A percentile compares a stretch with the other conserved stretches of the same genome.
These are phyloP conservation scores for Morinoia aosen DNA, from an alignment of 2,888 invertebrate species.

Conservation along the genomic window DNA sequence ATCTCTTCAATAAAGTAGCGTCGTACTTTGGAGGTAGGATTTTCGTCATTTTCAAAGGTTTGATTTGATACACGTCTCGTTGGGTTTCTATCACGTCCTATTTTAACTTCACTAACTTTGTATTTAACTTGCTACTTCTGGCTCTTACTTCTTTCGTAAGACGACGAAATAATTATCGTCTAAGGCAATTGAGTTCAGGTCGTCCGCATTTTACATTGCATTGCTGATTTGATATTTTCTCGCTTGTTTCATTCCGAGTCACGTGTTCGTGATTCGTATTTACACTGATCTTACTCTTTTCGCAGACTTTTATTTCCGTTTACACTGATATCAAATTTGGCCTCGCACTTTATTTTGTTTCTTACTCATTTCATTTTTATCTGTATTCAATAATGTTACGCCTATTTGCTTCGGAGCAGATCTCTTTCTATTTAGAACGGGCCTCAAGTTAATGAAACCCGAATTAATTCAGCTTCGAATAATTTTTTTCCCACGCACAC, in stretches of 20 bases:
- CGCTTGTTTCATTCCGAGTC: background rate
- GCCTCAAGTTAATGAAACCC: background rate
- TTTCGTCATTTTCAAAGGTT: background rate
- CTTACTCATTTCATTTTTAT: too few relatives aligned
- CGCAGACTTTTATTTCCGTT: background rate
- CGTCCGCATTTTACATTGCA: background rate
- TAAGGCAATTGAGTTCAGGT: background rate
- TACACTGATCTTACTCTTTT: background rate
- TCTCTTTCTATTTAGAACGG: background rate
- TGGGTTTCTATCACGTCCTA: background rate
- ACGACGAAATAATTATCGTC: background rate
- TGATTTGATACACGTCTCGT: background rate
- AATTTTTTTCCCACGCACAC: background rate
- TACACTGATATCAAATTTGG: too few relatives aligned
- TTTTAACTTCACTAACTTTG: background rate
- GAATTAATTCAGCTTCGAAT: background rate
- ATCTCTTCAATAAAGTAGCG: too few relatives aligned
- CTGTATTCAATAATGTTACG: too few relatives aligned
- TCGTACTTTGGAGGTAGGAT: too few relatives aligned
- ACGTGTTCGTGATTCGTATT: background rate
- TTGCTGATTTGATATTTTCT: background rate
- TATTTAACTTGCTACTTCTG: background rate
- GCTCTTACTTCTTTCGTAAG: background rate
- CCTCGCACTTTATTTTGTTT: too few relatives aligned
- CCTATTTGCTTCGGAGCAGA: background rate